Evolutionary conservation across 2,113 vertebrate genomes (phyloP).

Genomic region (Maccullochella peelii): DNA sequence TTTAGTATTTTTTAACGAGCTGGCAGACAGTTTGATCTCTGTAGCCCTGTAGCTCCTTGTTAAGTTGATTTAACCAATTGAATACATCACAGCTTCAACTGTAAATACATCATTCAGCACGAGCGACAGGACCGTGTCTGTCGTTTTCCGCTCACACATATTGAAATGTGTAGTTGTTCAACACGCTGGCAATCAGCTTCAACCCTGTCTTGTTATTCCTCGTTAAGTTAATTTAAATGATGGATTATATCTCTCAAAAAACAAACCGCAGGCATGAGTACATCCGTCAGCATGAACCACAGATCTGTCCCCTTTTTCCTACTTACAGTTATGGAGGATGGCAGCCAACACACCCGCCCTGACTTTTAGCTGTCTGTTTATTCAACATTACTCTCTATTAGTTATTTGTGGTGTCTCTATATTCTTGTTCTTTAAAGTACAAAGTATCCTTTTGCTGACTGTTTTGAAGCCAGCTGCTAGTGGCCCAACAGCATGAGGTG

Average conservation of each 20-base stretch:
- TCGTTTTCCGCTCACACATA: neutral
- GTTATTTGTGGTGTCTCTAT: neutral
- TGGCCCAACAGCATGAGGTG: neutral
- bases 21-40: slow-evolving; percentile 23
- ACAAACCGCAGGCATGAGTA: neutral
- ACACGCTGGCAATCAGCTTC: slow-evolving; percentile 2
- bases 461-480: neutral
- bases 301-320: neutral
- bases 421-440: neutral
- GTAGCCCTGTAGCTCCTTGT: slow-evolving; percentile 7
- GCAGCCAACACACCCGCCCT: neutral
- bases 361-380: slow-evolving; percentile 6
- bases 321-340: neutral
- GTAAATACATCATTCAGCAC: slow-evolving; percentile 4
- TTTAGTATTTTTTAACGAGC: slow-evolving; percentile 8
- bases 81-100: slow-evolving; percentile 7
- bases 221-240: slow-evolving; percentile 40
- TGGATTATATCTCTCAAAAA: slow-evolving; percentile 42
- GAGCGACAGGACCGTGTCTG: slow-evolving; percentile 11
- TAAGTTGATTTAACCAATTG: slow-evolving; percentile 27
- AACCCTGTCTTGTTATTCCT: neutral
- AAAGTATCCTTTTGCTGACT: neutral
- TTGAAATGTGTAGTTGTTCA: neutral
- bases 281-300: slow-evolving; percentile 32
- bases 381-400: slow-evolving; percentile 6